Evolutionary conservation across 2,888 invertebrate species (phyloP).

Genomic region (Noctua janthe): DNA sequence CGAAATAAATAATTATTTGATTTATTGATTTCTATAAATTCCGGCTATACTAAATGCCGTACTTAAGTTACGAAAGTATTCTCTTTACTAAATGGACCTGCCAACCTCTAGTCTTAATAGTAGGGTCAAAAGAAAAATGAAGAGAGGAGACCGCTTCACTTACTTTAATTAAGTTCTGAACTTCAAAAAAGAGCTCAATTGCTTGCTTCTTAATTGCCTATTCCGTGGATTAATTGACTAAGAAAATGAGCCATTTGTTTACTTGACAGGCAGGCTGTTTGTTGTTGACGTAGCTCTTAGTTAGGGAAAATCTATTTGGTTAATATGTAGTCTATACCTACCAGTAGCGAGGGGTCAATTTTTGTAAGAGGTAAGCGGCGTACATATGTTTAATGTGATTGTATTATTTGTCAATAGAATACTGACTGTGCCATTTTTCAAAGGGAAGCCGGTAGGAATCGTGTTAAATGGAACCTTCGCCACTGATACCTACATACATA

Average conservation of each 20-base stretch:
- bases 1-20: neutral
- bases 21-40: neutral
- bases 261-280: constrained; percentile 6
- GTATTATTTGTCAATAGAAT: too few relatives aligned
- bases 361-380: too few relatives aligned
- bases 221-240: constrained; percentile 48
- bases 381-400: too few relatives aligned
- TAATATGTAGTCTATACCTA: too few relatives aligned
- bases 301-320: too few relatives aligned
- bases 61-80: neutral
- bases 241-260: constrained; percentile 45
- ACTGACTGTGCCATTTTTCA: too few relatives aligned
- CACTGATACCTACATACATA: too few relatives aligned
- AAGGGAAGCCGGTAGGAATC: too few relatives aligned
- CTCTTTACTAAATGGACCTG: neutral
- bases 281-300: neutral
- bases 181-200: constrained; percentile 15
- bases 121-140: constrained; percentile 32
- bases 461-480: too few relatives aligned
- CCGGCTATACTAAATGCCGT: neutral
- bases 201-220: constrained; percentile 21
- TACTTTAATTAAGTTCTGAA: constrained; percentile 42
- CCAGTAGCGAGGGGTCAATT: too few relatives aligned
- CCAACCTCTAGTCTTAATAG: constrained; percentile 2
- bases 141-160: constrained; percentile 32